Evolutionary conservation across 1,140 invertebrate genomes (phyloP).

Genomic region (Sitodiplosis mosellana): DNA sequence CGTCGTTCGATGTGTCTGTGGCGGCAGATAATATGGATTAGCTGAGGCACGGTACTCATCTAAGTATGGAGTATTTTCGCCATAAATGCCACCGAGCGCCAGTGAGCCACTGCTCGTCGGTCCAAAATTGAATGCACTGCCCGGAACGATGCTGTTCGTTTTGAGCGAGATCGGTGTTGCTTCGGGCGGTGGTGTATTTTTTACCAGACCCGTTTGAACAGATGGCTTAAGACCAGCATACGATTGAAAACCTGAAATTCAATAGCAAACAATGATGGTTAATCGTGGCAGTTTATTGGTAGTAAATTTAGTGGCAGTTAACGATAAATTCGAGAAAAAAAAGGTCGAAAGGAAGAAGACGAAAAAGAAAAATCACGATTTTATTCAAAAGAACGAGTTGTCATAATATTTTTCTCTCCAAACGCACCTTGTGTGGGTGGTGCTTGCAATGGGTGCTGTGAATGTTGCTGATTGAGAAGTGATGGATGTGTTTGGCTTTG

Average conservation of each 20-base stretch:
- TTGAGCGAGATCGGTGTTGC: conserved; percentile 32
- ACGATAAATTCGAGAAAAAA: too few species aligned
- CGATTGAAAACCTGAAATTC: conserved; percentile 34
- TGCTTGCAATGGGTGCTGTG: not conserved
- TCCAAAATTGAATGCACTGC: conserved; percentile 50
- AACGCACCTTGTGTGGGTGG: not conserved
- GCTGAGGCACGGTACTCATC: conserved; percentile 38
- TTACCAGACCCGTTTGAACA: conserved; percentile 1
- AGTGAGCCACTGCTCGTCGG: conserved; percentile 31
- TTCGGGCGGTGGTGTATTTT: conserved; percentile 26
- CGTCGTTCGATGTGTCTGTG: conserved; percentile 30
- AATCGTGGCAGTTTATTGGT: too few species aligned
- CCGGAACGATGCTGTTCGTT: conserved; percentile 39
- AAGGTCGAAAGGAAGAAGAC: too few species aligned
- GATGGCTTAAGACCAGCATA: conserved; percentile 28
- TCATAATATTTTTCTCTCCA: too few species aligned
- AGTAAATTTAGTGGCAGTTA: too few species aligned
- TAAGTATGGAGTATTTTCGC: conserved; percentile 38
- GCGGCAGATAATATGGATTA: conserved; percentile 34
- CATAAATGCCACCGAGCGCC: conserved; percentile 29
- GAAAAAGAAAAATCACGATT: too few species aligned
- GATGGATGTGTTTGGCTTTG: conserved; percentile 2
- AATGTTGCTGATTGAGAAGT: conserved; percentile 6
- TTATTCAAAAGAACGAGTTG: too few species aligned
- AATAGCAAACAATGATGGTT: conserved; percentile 17